Conservation (phyloP, 2,113 vertebrate genomes). For the Emydura subglobosa region DNA sequence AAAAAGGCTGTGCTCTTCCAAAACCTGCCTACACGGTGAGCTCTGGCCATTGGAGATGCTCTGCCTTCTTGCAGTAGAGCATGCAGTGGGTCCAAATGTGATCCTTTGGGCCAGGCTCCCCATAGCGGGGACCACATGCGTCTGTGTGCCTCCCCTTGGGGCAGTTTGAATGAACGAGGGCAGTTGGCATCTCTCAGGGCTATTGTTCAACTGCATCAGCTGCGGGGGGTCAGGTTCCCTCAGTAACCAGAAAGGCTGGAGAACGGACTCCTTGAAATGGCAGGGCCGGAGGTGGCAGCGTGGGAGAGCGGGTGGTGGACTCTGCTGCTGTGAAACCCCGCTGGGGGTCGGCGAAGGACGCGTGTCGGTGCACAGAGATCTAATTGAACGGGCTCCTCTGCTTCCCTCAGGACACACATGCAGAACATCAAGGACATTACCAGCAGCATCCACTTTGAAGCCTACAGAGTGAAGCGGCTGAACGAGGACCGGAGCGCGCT, state of each 20-base stretch:
- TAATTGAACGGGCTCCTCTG: background rate
- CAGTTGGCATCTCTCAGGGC: background rate
- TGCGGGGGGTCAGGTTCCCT: background rate
- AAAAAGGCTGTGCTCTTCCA: background rate
- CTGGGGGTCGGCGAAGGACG: background rate
- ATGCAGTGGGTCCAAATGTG: background rate
- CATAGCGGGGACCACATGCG: too few relatives aligned
- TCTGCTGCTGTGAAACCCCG: background rate
- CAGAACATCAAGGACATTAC: conserved; percentile 99
- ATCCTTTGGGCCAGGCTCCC: background rate
- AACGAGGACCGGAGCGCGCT: conserved; percentile 89
- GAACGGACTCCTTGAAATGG: too few relatives aligned
- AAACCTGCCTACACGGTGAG: background rate
- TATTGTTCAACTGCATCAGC: background rate
- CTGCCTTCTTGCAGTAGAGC: background rate
- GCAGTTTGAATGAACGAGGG: background rate
- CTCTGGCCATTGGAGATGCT: background rate
- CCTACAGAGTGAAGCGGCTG: conserved; percentile 93
- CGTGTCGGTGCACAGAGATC: background rate
- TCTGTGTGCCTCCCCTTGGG: too few relatives aligned
- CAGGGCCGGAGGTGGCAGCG: background rate
- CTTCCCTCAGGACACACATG: conserved; percentile 92
- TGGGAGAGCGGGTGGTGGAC: background rate
- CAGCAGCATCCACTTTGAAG: conserved; percentile 96
- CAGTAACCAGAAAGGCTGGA: background rate